phyloP scores from a whole-genome alignment of 2,113 vertebrate genomes.

The Ophthalmolycus amberensis region DNA sequence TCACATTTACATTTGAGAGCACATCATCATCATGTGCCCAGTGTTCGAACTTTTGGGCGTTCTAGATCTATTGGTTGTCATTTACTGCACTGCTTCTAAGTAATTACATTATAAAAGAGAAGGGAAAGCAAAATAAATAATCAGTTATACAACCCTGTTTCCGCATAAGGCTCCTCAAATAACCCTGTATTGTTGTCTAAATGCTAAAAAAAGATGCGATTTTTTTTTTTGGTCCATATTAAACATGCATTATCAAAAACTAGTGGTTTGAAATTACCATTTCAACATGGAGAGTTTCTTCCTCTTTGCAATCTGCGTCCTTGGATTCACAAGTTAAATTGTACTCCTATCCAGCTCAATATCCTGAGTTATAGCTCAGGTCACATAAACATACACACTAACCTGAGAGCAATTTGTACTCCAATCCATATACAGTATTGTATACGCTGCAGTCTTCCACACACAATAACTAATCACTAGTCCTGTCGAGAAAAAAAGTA shows the following conservation, averaged over 20 bases:
- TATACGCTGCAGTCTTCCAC: conserved; percentile 69
- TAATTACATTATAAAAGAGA: conserved; percentile 64
- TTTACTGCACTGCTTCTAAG: conserved; percentile 52
- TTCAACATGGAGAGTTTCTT: conserved; percentile 38
- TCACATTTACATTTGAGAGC: conserved; percentile 80
- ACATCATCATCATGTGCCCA: conserved; percentile 65
- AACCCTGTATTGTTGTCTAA: conserved; percentile 74
- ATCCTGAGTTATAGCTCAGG: conserved; percentile 78
- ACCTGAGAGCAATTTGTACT: conserved; percentile 80
- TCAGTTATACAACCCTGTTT: conserved; percentile 80
- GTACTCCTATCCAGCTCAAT: conserved; percentile 58
- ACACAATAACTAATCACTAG: conserved; percentile 61
- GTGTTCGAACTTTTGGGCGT: conserved; percentile 65
- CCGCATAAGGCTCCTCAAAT: conserved; percentile 73
- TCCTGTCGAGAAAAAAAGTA: conserved; percentile 51
- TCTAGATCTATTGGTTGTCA: conserved; percentile 54
- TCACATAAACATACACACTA: conserved; percentile 74
- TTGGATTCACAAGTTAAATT: conserved; percentile 50
- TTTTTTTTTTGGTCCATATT: conserved; percentile 61
- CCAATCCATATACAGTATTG: conserved; percentile 70
- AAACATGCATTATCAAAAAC: conserved; percentile 62
- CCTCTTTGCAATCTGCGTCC: conserved; percentile 32
- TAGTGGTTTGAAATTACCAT: conserved; percentile 41
- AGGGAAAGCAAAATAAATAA: conserved; percentile 52
- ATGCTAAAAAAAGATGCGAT: conserved; percentile 2